Evolutionary conservation across 1,140 invertebrate genomes (phyloP).

Genomic region (Trichoplusia ni): DNA sequence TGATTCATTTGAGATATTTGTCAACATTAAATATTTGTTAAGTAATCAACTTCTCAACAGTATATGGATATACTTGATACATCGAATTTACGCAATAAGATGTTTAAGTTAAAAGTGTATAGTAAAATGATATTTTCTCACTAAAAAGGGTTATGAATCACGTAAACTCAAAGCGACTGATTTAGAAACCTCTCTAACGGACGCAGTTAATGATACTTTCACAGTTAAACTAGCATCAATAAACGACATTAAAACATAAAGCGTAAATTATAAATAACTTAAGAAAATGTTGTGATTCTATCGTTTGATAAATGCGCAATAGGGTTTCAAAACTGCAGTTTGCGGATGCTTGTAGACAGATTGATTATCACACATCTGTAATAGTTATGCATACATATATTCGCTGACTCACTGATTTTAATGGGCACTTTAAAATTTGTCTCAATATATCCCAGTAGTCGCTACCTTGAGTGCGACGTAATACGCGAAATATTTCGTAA

Average conservation of each 20-base stretch:
- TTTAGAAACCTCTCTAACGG: neutral
- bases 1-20: too few species aligned
- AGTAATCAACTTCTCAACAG: too few species aligned
- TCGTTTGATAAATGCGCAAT: too few species aligned
- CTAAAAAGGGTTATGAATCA: neutral
- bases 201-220: neutral
- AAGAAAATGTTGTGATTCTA: too few species aligned
- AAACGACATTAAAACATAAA: neutral
- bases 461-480: conserved; percentile 32
- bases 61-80: too few species aligned
- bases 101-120: too few species aligned
- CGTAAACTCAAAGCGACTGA: neutral
- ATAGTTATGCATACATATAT: neutral
- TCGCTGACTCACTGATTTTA: conserved; percentile 40
- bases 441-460: neutral
- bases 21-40: too few species aligned
- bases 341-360: neutral
- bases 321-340: too few species aligned
- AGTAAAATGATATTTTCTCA: too few species aligned
- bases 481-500: conserved; percentile 46
- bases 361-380: neutral
- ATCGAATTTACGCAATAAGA: too few species aligned
- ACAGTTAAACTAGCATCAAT: neutral
- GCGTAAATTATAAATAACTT: neutral
- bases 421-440: conserved; percentile 37